phyloP scores from a whole-genome alignment of 2,797 vertebrate genomes.

The Fistularia tabacaria region DNA sequence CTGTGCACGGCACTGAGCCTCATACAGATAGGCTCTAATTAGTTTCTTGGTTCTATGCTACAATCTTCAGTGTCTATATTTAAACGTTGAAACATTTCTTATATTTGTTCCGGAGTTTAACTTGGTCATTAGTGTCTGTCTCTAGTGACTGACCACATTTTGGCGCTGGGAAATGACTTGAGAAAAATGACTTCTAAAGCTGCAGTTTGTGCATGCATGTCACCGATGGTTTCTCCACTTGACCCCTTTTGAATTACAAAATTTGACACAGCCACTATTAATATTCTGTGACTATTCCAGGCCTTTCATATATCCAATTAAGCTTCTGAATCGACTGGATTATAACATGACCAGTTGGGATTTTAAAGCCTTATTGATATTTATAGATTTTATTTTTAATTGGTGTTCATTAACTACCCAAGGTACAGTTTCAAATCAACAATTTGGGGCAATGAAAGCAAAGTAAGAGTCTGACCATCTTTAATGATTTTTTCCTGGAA shows the following conservation, averaged over 20 bases:
- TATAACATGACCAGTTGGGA: slow-evolving; percentile 62
- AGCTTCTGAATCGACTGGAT: slow-evolving; percentile 64
- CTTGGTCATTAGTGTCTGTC: slow-evolving; percentile 56
- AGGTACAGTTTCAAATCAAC: background rate
- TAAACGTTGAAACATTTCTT: slow-evolving; percentile 55
- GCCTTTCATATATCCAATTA: slow-evolving; percentile 74
- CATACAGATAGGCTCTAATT: slow-evolving; percentile 60
- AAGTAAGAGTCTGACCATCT: too few relatives aligned
- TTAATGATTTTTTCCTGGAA: too few relatives aligned
- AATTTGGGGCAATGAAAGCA: too few relatives aligned
- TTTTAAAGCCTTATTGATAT: slow-evolving; percentile 58
- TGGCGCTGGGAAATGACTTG: slow-evolving; percentile 50
- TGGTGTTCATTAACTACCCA: background rate
- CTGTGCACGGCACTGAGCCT: slow-evolving; percentile 26
- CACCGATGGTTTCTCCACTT: slow-evolving; percentile 61
- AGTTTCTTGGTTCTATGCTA: slow-evolving; percentile 52
- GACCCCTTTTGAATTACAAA: slow-evolving; percentile 64
- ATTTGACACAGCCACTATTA: slow-evolving; percentile 67
- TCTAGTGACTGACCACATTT: slow-evolving; percentile 63
- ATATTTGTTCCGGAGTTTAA: slow-evolving; percentile 64
- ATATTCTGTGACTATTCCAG: slow-evolving; percentile 67
- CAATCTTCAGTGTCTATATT: slow-evolving; percentile 56
- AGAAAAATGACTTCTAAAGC: slow-evolving; percentile 44
- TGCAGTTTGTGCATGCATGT: slow-evolving; percentile 36
- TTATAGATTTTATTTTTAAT: slow-evolving; percentile 55